Conservation (phyloP, 2,113 vertebrate species). For the Nothobranchius furzeri region DNA sequence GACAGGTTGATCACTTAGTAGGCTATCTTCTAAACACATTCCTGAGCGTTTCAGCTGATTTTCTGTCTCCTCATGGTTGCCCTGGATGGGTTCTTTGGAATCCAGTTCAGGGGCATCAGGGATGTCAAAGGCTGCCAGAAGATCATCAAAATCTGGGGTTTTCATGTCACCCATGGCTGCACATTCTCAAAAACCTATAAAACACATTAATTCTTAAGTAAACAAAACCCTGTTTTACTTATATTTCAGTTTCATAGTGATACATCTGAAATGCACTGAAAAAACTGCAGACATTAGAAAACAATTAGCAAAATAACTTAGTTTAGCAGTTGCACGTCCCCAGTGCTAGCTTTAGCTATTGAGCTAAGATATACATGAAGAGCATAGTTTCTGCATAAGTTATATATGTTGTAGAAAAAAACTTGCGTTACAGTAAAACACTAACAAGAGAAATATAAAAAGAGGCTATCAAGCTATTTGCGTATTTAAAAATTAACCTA, state of each 20-base stretch:
- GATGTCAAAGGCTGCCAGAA: conserved; percentile 98
- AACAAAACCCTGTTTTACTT: not conserved
- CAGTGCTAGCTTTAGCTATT: conserved; percentile 26
- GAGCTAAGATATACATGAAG: conserved; percentile 4
- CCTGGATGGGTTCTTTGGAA: conserved; percentile 91
- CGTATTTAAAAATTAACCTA: not conserved
- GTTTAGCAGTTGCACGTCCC: conserved; percentile 4
- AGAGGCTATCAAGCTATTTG: rapidly evolving
- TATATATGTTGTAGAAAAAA: not conserved
- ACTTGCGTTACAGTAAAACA: not conserved
- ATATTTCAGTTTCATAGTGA: not conserved
- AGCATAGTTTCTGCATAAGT: not conserved
- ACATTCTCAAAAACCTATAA: conserved; percentile 74
- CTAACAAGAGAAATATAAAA: not conserved
- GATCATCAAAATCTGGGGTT: conserved; percentile 98
- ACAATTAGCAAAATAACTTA: not conserved
- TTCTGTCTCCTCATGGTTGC: conserved; percentile 85
- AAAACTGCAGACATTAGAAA: not conserved
- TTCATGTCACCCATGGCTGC: conserved; percentile 99
- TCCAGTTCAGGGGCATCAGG: conserved; percentile 94
- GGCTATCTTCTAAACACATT: conserved; percentile 87
- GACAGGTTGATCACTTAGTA: conserved; percentile 78
- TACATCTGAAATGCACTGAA: not conserved
- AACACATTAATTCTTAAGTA: conserved; percentile 8
- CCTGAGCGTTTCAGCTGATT: conserved; percentile 85